Percentiles rank a stretch among this genome's conserved stretches.
Evolutionary conservation across 2,113 vertebrate genomes (phyloP).

Genomic region (Fulica atra): DNA sequence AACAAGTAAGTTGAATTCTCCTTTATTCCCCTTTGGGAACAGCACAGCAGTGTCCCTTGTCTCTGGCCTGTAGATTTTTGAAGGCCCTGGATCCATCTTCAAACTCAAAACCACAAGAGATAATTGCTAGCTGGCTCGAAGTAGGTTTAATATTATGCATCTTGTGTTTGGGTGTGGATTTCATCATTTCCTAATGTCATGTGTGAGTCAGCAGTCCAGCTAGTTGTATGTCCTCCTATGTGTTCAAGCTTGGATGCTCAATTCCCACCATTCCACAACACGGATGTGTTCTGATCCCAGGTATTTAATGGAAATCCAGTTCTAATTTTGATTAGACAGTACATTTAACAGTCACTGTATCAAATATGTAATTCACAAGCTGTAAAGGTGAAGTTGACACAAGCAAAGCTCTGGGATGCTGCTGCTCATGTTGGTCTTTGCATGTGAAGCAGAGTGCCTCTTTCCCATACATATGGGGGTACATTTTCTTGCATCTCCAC

Average conservation of each 20-base stretch:
- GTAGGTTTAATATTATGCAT: background rate
- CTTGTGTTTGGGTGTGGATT: background rate
- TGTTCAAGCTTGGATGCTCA: background rate
- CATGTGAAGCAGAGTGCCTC: background rate
- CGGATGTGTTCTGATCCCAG: background rate
- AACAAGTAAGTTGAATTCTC: conserved; percentile 80
- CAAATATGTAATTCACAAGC: background rate
- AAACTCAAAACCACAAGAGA: background rate
- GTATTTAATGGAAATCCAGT: background rate
- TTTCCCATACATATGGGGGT: no score
- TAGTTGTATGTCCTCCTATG: background rate
- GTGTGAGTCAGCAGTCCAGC: background rate
- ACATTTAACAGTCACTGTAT: background rate
- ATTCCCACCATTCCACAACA: background rate
- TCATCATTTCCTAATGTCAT: background rate
- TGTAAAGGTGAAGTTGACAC: background rate
- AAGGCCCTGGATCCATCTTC: background rate
- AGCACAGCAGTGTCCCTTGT: background rate
- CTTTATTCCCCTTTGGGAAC: background rate
- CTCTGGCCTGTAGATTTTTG: background rate
- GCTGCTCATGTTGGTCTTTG: background rate
- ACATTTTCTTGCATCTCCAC: no score
- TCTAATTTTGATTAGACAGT: background rate
- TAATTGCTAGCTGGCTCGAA: background rate
- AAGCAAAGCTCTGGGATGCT: background rate